Evolutionary conservation across 2,113 vertebrate genomes (phyloP).

Genomic region (Paralichthys olivaceus): DNA sequence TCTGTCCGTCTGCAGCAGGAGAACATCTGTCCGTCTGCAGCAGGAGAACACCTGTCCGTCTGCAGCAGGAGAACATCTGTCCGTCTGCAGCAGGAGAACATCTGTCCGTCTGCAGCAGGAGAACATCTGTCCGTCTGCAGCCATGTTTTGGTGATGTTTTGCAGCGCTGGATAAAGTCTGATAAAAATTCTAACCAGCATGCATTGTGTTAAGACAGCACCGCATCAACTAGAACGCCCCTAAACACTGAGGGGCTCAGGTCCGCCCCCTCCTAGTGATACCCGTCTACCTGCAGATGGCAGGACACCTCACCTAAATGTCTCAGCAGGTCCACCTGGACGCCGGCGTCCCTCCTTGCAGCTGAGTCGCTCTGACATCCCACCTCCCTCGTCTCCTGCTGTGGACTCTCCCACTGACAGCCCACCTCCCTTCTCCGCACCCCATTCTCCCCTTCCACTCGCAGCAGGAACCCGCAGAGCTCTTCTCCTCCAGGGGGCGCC

Average conservation of each 20-base stretch:
- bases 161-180: too few species aligned
- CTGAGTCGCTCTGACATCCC: constrained; percentile 61
- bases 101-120: too few species aligned
- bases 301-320: constrained; percentile 48
- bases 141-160: too few species aligned
- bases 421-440: constrained; percentile 55
- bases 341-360: constrained; percentile 48
- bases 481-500: constrained; percentile 41
- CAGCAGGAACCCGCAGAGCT: constrained; percentile 50
- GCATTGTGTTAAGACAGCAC: not conserved
- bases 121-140: too few species aligned
- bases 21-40: too few species aligned
- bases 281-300: not conserved
- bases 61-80: too few species aligned
- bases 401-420: constrained; percentile 64
- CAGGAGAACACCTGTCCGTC: too few species aligned
- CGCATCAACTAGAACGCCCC: not conserved
- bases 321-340: constrained; percentile 73
- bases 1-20: too few species aligned
- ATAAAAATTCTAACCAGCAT: too few species aligned
- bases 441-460: constrained; percentile 1
- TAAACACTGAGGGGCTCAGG: too few species aligned
- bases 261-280: too few species aligned
- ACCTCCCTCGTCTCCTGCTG: constrained; percentile 59
- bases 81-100: too few species aligned